These are phyloP conservation scores for Horisme vitalbata DNA, from an alignment of 2,888 invertebrate species.

Conservation along the genomic window DNA sequence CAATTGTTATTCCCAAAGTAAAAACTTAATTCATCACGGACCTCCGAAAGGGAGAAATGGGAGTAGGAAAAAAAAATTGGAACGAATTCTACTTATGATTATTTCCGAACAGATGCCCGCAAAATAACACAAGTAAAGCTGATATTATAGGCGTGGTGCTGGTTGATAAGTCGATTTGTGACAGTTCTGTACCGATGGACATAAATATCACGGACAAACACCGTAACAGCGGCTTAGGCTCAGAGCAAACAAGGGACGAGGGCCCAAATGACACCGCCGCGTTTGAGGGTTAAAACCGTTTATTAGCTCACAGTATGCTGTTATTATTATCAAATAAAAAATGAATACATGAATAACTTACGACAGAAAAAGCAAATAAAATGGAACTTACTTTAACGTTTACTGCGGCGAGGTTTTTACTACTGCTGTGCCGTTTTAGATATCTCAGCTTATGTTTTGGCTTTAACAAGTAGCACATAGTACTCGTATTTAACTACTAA, in stretches of 20 bases:
- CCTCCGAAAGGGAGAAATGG: no score
- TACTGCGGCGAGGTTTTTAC: no score
- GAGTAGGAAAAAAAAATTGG: neutral
- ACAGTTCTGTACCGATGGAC: slow-evolving; percentile 69
- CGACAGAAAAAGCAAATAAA: neutral
- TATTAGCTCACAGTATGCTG: slow-evolving; percentile 57
- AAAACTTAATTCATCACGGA: no score
- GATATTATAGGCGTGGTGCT: slow-evolving; percentile 66
- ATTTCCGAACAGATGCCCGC: slow-evolving; percentile 55
- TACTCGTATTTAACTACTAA: no score
- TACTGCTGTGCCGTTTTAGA: no score
- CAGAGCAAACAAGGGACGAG: slow-evolving; percentile 71
- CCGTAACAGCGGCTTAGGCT: slow-evolving; percentile 78
- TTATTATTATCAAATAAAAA: slow-evolving; percentile 39
- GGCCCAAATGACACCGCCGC: slow-evolving; percentile 57
- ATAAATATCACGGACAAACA: slow-evolving; percentile 77
- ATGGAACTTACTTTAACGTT: neutral
- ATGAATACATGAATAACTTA: slow-evolving; percentile 13
- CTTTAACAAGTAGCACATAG: no score
- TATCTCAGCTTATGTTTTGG: no score
- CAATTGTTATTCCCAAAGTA: no score
- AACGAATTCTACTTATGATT: slow-evolving; percentile 1
- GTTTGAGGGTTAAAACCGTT: slow-evolving; percentile 61
- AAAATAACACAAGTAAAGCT: slow-evolving; percentile 38
- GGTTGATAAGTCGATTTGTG: slow-evolving; percentile 82